phyloP scores from a whole-genome alignment of 2,113 vertebrate genomes.

The Sapajus apella region DNA sequence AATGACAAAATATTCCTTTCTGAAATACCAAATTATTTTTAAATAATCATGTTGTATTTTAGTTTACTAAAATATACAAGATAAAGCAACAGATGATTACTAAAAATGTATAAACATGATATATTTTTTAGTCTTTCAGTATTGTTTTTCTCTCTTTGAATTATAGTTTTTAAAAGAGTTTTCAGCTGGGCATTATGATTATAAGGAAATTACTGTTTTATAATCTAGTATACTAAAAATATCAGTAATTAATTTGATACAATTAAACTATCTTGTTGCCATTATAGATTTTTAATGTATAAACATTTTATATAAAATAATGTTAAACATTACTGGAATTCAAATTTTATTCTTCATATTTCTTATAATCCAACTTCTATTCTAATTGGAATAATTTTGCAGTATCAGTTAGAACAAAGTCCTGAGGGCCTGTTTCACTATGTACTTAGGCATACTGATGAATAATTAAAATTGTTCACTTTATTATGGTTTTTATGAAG shows the following conservation, averaged over 20 bases:
- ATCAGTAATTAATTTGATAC: slow-evolving; percentile 54
- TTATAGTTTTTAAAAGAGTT: not conserved
- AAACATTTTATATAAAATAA: slow-evolving; percentile 59
- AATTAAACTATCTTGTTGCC: slow-evolving; percentile 62
- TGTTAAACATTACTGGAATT: slow-evolving; percentile 59
- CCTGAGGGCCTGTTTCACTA: slow-evolving; percentile 31
- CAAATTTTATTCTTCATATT: slow-evolving; percentile 57
- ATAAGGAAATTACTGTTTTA: not conserved
- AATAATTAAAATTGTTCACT: slow-evolving; percentile 59
- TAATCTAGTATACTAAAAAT: slow-evolving; percentile 41
- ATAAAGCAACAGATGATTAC: slow-evolving; percentile 8
- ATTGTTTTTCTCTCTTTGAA: slow-evolving; percentile 27
- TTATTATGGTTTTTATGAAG: slow-evolving; percentile 53
- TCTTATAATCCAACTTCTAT: slow-evolving; percentile 16
- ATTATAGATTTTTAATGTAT: slow-evolving; percentile 60
- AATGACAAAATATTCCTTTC: slow-evolving; percentile 12
- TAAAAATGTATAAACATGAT: not conserved
- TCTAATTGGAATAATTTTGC: slow-evolving; percentile 51
- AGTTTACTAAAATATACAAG: not conserved
- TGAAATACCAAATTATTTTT: not conserved
- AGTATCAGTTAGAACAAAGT: slow-evolving; percentile 45
- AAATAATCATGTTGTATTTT: not conserved
- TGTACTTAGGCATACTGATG: slow-evolving; percentile 38
- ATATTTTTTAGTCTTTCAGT: not conserved
- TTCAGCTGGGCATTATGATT: not conserved